Base-by-base conservation (phyloP, 2,888 invertebrate species). In the Mesochorus sp. region DNA sequence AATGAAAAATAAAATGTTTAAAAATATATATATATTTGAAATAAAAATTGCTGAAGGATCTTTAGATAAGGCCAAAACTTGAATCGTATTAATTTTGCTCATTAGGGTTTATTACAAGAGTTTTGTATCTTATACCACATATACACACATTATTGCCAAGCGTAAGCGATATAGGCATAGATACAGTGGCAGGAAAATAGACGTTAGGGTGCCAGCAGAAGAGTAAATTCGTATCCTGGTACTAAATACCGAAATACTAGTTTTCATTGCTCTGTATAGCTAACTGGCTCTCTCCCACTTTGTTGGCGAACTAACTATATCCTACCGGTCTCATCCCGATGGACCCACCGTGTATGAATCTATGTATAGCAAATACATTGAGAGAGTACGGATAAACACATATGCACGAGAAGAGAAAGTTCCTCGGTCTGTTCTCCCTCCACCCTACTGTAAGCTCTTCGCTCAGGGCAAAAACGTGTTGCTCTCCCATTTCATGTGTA, bases 51-150 rank as follows among this genome's bases (percentile, higher is more conserved):
- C 34, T 42, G 28, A 17, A 57, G 24, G 14, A 10, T 24, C 53
- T 28, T 21, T 53, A 64, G 67, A n/a, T 37, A 57, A 37, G 57
- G 61, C 37, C 59, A 79, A 44, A 31, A 61, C 31, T 62, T 79
- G 80, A 67, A 59, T 62, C 75, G 83, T 86, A 88, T 89, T 88
- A 87, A 89, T 89, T 86, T 85, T 83, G 85, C 88, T 89, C 85
- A 88, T 85, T 82, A 81, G 79, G 84, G 87, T 88, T 89, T 88
- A 89, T 89, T 86, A 86, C 84, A 70, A 77, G 80, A 62, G 57
- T 64, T 39, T 26, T 12, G 34, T 12, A 24, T 26, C 44, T 39
- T 47, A 31, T 59, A 57, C 34, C n/a, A 49, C 37, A 19, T 57
- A 19, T 17, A 42, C 17, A n/a, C n/a, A n/a, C n/a, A n/a, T n/a